Base-by-base conservation (phyloP, 2,797 vertebrate genomes). In the Hoplostethus atlanticus region DNA sequence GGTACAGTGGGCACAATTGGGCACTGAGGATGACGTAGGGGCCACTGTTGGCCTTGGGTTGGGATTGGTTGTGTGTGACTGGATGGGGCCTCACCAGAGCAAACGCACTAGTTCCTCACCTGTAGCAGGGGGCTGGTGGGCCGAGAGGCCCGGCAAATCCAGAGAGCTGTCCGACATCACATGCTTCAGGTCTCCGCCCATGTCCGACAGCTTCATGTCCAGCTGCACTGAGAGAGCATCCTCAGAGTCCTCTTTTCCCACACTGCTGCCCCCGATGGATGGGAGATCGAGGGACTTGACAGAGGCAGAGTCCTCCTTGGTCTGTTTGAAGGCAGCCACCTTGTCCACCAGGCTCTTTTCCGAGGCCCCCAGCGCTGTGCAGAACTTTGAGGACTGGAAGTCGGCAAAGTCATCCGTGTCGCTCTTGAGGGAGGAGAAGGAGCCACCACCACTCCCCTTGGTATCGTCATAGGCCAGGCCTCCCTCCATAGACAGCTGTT, bases 51-150 rank as follows among this genome's bases (percentile, higher is more conserved):
- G 85, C 80, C 84, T 57, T 64, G 21, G 21, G 21, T 57, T 64
- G 21, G 21, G 21, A 76, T 53, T 50, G 70, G 75, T 42, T 65
- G 53, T 80, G 68, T 87, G 73, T 81, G 72, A 74, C 65, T 58
- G 59, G 13, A 51, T 46, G 42, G 76, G 72, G 67, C 88, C 88
- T 96, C 95, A 99, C 98, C 97, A 99, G 90, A 99, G 97, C 95
- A 99, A 98, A 95, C 97, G 95, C 94, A 99, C 97, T 93, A 99
- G 94, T 98, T 99, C 97, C 98, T 99, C 98, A 99, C 97, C 98
- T 99, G 98, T 96, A 86, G 97, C 96, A 64, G 97, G 97, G 81
- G 97, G 97, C 93, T 98, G 98, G 91, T 98, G 97, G 89, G 96
- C 95, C 73, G 97, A 97, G 94, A 98, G 96, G 91, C 97, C 96